phyloP scores from a whole-genome alignment of 2,113 vertebrate genomes.

The Stigmatopora nigra region DNA sequence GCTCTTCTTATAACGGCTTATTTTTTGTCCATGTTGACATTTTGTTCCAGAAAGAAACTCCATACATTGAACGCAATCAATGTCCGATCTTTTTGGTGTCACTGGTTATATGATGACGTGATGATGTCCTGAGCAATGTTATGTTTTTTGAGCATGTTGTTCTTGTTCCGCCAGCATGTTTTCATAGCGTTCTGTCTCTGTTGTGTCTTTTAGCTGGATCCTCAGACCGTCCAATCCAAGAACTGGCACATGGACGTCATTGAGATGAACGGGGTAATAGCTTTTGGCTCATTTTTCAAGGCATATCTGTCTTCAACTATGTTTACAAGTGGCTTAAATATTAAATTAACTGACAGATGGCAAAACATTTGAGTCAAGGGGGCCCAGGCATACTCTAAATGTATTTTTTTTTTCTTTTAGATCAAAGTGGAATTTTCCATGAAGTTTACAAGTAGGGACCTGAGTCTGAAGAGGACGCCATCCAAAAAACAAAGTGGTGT shows the following conservation, averaged over 20 bases:
- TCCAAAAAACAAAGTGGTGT: slow-evolving; percentile 98
- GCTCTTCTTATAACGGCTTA: too few relatives aligned
- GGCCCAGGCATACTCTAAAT: not conserved
- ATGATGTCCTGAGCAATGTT: not conserved
- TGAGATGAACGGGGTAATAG: slow-evolving; percentile 96
- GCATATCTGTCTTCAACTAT: not conserved
- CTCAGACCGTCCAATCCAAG: slow-evolving; percentile 91
- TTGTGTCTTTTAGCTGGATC: slow-evolving; percentile 81
- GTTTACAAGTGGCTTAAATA: not conserved
- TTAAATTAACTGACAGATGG: not conserved
- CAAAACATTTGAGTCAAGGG: not conserved
- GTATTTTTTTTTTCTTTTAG: not conserved
- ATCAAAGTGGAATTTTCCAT: slow-evolving; percentile 99
- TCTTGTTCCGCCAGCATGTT: slow-evolving; percentile 18
- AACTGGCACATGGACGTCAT: slow-evolving; percentile 98
- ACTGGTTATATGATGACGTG: not conserved
- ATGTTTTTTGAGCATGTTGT: slow-evolving; percentile 5
- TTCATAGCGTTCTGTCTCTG: slow-evolving; percentile 23
- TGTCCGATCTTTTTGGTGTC: not conserved
- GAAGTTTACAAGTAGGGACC: slow-evolving; percentile 97
- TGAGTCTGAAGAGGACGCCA: slow-evolving; percentile 94
- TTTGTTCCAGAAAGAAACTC: not conserved
- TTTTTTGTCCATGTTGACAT: not conserved
- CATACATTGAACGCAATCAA: not conserved
- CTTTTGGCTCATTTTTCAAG: not conserved